A percentile compares a stretch with the other conserved stretches of the same genome.
These are phyloP conservation scores for Drosophila jambulina DNA, from an alignment of 1,140 invertebrate genomes.

Conservation along the genomic window DNA sequence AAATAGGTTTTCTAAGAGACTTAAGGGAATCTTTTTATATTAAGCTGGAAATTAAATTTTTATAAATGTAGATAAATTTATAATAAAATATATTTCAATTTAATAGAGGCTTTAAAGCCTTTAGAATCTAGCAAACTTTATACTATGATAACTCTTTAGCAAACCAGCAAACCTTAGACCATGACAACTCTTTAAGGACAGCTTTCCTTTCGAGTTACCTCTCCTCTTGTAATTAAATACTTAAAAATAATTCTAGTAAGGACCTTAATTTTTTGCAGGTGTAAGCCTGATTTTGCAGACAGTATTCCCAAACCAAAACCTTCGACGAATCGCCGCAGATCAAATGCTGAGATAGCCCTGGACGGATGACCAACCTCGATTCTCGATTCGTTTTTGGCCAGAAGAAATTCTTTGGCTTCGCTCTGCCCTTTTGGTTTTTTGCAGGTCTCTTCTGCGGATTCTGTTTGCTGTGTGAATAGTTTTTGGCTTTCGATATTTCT, in stretches of 20 bases:
- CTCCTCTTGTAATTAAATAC: not conserved
- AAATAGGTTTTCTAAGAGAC: not conserved
- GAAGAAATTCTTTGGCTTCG: slow-evolving; percentile 68
- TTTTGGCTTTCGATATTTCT: slow-evolving; percentile 34
- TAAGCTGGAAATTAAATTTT: not conserved
- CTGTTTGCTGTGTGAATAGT: slow-evolving; percentile 59
- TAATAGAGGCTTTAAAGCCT: no score
- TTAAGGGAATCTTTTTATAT: not conserved
- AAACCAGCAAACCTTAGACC: not conserved
- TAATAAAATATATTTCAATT: not conserved
- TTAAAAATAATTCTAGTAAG: not conserved
- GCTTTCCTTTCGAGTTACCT: accelerated
- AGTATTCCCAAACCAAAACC: slow-evolving; percentile 32
- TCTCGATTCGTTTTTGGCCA: slow-evolving; percentile 49
- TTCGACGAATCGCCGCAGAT: slow-evolving; percentile 67
- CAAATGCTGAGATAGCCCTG: slow-evolving; percentile 68
- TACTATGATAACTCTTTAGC: not conserved
- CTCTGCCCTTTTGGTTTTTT: slow-evolving; percentile 45
- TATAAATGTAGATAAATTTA: not conserved
- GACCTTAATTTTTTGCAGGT: slow-evolving; percentile 4
- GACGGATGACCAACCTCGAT: slow-evolving; percentile 28
- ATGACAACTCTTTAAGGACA: not conserved
- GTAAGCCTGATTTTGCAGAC: slow-evolving; percentile 11
- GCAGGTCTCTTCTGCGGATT: slow-evolving; percentile 7
- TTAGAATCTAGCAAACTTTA: not conserved